Evolutionary conservation across 2,888 invertebrate species (phyloP).

Genomic region (Drosophila meridionalis): DNA sequence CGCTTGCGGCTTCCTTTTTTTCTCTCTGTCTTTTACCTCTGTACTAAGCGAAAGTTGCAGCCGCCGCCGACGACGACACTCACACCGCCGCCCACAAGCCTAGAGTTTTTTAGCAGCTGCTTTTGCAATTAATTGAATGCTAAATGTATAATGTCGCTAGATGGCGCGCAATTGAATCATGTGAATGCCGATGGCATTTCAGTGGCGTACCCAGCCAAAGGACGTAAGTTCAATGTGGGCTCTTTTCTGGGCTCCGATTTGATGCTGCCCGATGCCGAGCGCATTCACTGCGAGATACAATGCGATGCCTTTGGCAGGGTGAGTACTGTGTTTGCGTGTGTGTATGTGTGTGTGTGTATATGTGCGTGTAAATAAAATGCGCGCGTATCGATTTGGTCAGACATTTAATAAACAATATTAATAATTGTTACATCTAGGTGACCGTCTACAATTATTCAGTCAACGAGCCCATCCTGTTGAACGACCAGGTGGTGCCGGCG

Average conservation of each 20-base stretch:
- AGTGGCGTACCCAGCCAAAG: constrained; percentile 68
- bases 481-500: constrained; percentile 66
- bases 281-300: constrained; percentile 82
- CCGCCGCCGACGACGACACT: constrained; percentile 37
- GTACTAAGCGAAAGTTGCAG: constrained; percentile 63
- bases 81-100: constrained; percentile 46
- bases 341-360: background rate
- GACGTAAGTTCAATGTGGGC: constrained; percentile 81
- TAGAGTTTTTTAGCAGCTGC: constrained; percentile 27
- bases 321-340: constrained; percentile 48
- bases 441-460: constrained; percentile 79
- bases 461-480: constrained; percentile 72
- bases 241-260: constrained; percentile 81
- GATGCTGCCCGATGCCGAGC: constrained; percentile 73
- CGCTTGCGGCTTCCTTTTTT: constrained; percentile 50
- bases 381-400: constrained; percentile 30
- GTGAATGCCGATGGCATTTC: constrained; percentile 56
- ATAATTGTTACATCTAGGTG: constrained; percentile 64
- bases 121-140: constrained; percentile 18
- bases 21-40: constrained; percentile 28
- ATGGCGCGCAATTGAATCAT: constrained; percentile 80
- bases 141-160: constrained; percentile 77
- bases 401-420: constrained; percentile 4
- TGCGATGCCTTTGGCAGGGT: constrained; percentile 84
- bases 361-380: constrained; percentile 21